phyloP scores from a whole-genome alignment of 1,140 invertebrate genomes.

The Leptestheria dahalacensis region DNA sequence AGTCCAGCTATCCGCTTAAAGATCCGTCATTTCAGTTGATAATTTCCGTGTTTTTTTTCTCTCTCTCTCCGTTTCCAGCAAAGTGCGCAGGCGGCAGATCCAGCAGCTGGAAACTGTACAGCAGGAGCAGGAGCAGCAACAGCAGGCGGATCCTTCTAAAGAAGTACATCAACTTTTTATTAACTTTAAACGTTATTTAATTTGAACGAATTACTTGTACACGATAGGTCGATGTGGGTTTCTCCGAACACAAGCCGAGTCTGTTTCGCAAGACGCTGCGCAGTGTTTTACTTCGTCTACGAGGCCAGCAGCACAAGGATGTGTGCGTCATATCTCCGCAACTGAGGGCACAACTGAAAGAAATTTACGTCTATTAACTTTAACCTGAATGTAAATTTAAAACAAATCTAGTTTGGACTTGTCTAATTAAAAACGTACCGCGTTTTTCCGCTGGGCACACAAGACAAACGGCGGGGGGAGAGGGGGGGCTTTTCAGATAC shows the following conservation, averaged over 20 bases:
- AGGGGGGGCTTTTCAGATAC: too few relatives aligned
- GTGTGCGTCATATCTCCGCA: constrained; percentile 64
- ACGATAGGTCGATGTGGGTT: neutral
- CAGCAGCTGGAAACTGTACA: neutral
- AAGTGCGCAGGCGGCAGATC: constrained; percentile 1
- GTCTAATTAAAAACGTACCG: too few relatives aligned
- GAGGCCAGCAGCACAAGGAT: constrained; percentile 12
- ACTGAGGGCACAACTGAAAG: constrained; percentile 68
- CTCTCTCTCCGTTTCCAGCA: neutral
- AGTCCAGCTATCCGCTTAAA: neutral
- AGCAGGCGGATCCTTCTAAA: neutral
- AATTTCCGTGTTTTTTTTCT: neutral
- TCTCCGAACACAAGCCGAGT: neutral
- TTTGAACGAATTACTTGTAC: neutral
- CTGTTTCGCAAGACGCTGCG: constrained; percentile 12
- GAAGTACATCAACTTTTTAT: neutral
- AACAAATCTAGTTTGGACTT: too few relatives aligned
- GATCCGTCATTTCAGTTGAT: neutral
- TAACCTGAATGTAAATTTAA: neutral
- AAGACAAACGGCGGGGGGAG: too few relatives aligned
- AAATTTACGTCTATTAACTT: constrained; percentile 69
- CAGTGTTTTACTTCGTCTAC: constrained; percentile 10
- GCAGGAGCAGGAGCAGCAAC: neutral
- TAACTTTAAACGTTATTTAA: neutral
- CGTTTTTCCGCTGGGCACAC: too few relatives aligned